These are phyloP conservation scores for Anguilla megastoma DNA, from an alignment of 2,797 vertebrate species.

Conservation along the genomic window DNA sequence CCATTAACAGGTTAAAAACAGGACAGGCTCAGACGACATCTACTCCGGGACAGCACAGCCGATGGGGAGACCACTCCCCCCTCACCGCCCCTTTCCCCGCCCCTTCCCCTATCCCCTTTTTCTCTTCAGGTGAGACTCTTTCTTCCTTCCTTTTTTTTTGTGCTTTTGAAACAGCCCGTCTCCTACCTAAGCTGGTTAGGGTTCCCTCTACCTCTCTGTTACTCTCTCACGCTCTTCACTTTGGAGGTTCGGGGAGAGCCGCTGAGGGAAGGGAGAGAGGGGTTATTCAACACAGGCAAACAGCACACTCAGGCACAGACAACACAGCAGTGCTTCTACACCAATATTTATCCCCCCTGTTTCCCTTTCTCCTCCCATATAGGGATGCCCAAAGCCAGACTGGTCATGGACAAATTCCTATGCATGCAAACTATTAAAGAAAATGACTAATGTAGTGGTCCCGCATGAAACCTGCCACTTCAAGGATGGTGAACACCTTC, in stretches of 20 bases:
- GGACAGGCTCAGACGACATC: neutral
- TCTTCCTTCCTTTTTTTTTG: slow-evolving; percentile 51
- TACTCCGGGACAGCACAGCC: neutral
- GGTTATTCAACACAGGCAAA: slow-evolving; percentile 73
- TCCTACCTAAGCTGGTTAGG: slow-evolving; percentile 85
- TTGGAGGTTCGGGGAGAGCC: slow-evolving; percentile 82
- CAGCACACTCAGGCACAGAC: slow-evolving; percentile 40
- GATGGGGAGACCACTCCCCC: neutral
- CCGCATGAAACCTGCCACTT: neutral
- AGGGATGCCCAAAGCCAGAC: neutral
- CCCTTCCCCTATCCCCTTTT: neutral
- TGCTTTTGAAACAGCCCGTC: slow-evolving; percentile 78
- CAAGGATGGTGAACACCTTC: neutral
- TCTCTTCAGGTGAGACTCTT: neutral
- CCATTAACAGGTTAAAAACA: neutral
- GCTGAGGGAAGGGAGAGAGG: slow-evolving; percentile 83
- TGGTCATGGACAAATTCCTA: neutral
- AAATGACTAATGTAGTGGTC: neutral
- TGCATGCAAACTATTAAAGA: neutral
- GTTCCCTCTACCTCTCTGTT: slow-evolving; percentile 83
- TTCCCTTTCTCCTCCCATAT: neutral
- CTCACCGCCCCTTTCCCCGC: neutral
- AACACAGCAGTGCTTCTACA: neutral
- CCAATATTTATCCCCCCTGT: neutral
- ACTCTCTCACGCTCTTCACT: slow-evolving; percentile 82